These are phyloP conservation scores for Mycalesis mineus DNA, from an alignment of 2,888 invertebrate genomes.

Conservation along the genomic window DNA sequence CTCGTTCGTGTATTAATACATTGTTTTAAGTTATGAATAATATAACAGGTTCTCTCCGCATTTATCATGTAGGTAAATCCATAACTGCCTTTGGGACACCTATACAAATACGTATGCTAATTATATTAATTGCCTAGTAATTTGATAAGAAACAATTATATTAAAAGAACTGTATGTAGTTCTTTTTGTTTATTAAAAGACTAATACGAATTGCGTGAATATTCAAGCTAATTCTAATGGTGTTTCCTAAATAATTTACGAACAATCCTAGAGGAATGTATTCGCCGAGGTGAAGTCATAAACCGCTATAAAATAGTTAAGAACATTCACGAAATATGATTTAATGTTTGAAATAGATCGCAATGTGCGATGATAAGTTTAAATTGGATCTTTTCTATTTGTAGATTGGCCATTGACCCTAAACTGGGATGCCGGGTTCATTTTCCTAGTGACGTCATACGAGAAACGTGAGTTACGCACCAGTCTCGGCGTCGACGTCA, in stretches of 20 bases:
- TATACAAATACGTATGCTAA: background rate
- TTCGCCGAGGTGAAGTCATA: background rate
- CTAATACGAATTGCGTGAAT: constrained; percentile 20
- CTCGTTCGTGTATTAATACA: too few relatives aligned
- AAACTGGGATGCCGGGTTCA: constrained; percentile 76
- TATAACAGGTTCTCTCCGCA: background rate
- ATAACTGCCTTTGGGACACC: constrained; percentile 2
- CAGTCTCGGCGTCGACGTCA: constrained; percentile 43
- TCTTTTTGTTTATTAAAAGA: too few relatives aligned
- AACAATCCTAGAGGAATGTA: background rate
- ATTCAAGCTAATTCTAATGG: constrained; percentile 11
- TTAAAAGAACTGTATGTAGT: too few relatives aligned
- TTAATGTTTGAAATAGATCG: constrained; percentile 18
- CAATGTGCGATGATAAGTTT: constrained; percentile 26
- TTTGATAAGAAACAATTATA: background rate
- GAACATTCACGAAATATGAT: constrained; percentile 24
- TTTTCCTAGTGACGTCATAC: constrained; percentile 75
- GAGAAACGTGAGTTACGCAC: constrained; percentile 70
- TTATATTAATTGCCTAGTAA: background rate
- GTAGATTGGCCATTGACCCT: constrained; percentile 77
- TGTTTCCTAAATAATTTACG: constrained; percentile 6
- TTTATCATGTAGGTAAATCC: background rate
- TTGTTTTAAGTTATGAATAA: background rate
- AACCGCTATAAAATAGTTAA: constrained; percentile 11
- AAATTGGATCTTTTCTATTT: constrained; percentile 63